Percentiles rank a stretch among this genome's conserved stretches.
Conservation (phyloP, 1,140 invertebrate genomes). For the Cydia splendana region DNA sequence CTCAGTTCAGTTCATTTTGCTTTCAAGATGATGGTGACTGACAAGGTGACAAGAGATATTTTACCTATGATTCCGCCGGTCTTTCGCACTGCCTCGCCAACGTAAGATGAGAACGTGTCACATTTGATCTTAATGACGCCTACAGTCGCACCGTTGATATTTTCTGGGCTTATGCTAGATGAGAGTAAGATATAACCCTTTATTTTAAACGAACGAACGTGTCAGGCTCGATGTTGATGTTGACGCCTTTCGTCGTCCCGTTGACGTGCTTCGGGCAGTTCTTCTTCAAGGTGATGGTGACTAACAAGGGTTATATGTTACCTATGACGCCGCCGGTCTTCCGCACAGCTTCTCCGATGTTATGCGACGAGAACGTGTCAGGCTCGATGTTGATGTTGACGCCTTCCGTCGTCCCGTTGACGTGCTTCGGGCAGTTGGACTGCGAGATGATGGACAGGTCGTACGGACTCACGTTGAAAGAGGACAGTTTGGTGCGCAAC, state of each 20-base stretch:
- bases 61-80: slow-evolving; percentile 86
- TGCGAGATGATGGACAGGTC: slow-evolving; percentile 88
- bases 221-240: slow-evolving; percentile 87
- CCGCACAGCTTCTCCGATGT: slow-evolving; percentile 84
- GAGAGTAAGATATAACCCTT: too few relatives aligned
- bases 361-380: slow-evolving; percentile 86
- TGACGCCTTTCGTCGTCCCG: slow-evolving; percentile 78
- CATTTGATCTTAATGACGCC: too few relatives aligned
- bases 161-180: too few relatives aligned
- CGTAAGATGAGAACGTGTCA: slow-evolving; percentile 83
- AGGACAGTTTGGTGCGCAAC: slow-evolving; percentile 82
- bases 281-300: slow-evolving; percentile 86
- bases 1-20: too few relatives aligned
- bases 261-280: slow-evolving; percentile 81
- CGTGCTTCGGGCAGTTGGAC: slow-evolving; percentile 81
- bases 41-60: slow-evolving; percentile 1
- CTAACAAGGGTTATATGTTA: slow-evolving; percentile 39
- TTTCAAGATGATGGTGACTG: too few relatives aligned
- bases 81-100: slow-evolving; percentile 85
- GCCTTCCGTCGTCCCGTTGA: slow-evolving; percentile 69
- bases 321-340: slow-evolving; percentile 87
- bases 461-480: slow-evolving; percentile 85
- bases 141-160: too few relatives aligned
- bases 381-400: slow-evolving; percentile 87
- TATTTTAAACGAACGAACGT: too few relatives aligned